Base-by-base conservation (phyloP, 1,140 invertebrate genomes). In the Drosophila willistoni region DNA sequence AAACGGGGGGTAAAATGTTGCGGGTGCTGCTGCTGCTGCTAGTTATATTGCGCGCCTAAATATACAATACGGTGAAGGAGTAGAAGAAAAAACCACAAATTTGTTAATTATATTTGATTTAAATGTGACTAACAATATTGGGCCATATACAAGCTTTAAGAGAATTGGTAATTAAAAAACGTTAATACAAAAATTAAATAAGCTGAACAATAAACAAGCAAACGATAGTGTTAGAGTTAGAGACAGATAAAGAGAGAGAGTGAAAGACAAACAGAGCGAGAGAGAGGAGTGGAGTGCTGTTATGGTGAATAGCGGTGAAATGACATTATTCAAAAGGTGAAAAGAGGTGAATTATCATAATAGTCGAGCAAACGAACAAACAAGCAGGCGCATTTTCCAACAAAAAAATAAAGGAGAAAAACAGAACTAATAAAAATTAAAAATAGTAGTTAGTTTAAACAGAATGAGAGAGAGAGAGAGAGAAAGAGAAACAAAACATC, bases 1-100 rank as follows among this genome's bases (percentile, higher is more conserved):
- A 91, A 60, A 91, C 76, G 34, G 91, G 87, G 36, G 91, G 91
- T 44, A 92, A 70, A 44, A 83, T 79, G 33, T 73, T 63, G 55
- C 81, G 80, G 62, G 64, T 56, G 81, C 62, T 60, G 81, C 55
- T 55, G 77, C 68, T 42, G 81, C 55, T 55, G 77, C 68, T 42
- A 69, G 61, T 56, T 47, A 54, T 64, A 67, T 67, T 91, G 13
- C 91, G 87, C 25, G 90, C 69, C 84, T 85, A 19, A 54, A 51
- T 25, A 25, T 0, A n/a, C n/a, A n/a, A 47, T 19, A 22, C 7
- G 69, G 79, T 42, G 0, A 13, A 4, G 12, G 4, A 22, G 19
- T 56, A 7, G 65, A 64, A 72, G 71, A 64, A 5, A 61, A 51
- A 41, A 29, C 29, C 42, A 25, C 0, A 42, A 42, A 56, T 42